Base-by-base conservation (phyloP, 2,797 vertebrate species). In the Denticeps clupeoides region DNA sequence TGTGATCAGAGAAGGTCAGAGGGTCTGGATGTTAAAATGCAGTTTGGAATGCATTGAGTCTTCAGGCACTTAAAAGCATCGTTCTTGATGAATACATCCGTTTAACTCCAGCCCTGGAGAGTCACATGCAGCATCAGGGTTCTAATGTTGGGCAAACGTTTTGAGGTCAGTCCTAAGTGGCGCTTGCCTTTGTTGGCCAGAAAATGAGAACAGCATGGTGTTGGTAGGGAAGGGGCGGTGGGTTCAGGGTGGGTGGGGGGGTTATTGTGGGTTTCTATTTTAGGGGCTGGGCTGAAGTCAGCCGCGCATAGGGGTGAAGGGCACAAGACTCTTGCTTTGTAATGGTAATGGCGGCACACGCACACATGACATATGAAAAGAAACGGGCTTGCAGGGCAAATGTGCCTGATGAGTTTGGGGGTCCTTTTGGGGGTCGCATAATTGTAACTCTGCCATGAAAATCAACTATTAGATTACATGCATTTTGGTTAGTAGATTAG, bases 101-200 rank as follows among this genome's bases (percentile, higher is more conserved):
- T n/a, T n/a, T n/a, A n/a, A n/a, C n/a, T n/a, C n/a, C n/a, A n/a
- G n/a, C n/a, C n/a, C n/a, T n/a, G n/a, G n/a, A n/a, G n/a, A n/a
- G n/a, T n/a, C 45, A n/a, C 23, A 29, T 15, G 7, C 53, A 50
- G 10, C 47, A 41, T 38, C 37, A 7, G 44, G 41, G 40, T 45
- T 41, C 41, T n/a, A n/a, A n/a, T n/a, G n/a, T n/a, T n/a, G n/a
- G n/a, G n/a, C n/a, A n/a, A n/a, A n/a, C n/a, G n/a, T n/a, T n/a
- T n/a, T n/a, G n/a, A n/a, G n/a, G n/a, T n/a, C n/a, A n/a, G n/a
- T n/a, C n/a, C n/a, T n/a, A n/a, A n/a, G n/a, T n/a, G n/a, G n/a
- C n/a, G n/a, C n/a, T n/a, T 58, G 46, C 54, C 55, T 59, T 41
- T 53, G 59, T 65, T 60, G 63, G 58, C 51, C 10, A 53, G 49